These are phyloP conservation scores for Cyphomyrmex costatus DNA, from an alignment of 1,140 invertebrate genomes.

Conservation along the genomic window DNA sequence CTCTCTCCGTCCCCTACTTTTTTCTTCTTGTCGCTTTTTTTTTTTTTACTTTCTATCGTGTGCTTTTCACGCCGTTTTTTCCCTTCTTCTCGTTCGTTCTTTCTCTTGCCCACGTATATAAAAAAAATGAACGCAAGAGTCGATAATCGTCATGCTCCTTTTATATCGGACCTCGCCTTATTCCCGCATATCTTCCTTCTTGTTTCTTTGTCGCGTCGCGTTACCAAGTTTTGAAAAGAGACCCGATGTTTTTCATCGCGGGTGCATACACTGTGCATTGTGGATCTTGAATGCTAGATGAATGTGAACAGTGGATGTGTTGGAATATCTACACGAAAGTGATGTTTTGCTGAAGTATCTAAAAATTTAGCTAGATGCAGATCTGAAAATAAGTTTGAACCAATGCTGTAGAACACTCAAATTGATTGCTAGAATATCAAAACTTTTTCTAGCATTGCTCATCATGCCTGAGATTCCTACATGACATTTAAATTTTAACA, in stretches of 20 bases:
- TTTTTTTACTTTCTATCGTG: conserved; percentile 56
- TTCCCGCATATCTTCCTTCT: conserved; percentile 2
- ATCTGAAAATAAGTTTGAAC: no score
- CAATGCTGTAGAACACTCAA: no score
- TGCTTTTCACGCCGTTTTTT: conserved; percentile 58
- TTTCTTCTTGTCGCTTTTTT: background rate
- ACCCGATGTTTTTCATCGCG: conserved; percentile 29
- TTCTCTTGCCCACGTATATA: background rate
- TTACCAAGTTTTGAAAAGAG: conserved; percentile 21
- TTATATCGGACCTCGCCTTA: conserved; percentile 37
- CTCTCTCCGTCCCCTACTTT: background rate
- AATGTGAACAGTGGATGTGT: conserved; percentile 5
- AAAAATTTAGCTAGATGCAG: no score
- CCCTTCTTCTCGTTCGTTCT: conserved; percentile 1
- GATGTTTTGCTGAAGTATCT: no score
- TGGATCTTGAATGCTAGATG: conserved; percentile 13
- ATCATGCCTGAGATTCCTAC: no score
- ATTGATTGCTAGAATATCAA: no score
- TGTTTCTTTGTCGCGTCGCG: background rate
- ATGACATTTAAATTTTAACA: no score
- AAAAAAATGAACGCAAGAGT: conserved; percentile 40
- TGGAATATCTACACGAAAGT: conserved; percentile 17
- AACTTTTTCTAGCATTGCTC: no score
- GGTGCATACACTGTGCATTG: conserved; percentile 22
- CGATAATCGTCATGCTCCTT: conserved; percentile 42